Percentiles rank a stretch among this genome's conserved stretches.
These are phyloP conservation scores for Zaprionus inermis DNA, from an alignment of 1,140 invertebrate genomes.

Conservation along the genomic window DNA sequence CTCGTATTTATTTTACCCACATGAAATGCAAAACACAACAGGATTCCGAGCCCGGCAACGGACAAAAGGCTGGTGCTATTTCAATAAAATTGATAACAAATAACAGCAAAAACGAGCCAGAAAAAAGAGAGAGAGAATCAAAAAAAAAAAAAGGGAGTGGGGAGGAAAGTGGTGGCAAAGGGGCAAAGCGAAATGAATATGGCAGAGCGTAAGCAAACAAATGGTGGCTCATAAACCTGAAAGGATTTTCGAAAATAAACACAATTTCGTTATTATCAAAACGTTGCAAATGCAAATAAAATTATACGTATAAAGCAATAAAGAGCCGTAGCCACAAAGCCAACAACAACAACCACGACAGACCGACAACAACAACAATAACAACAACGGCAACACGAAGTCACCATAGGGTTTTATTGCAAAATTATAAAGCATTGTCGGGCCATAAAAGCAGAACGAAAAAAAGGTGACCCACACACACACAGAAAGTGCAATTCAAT, in stretches of 20 bases:
- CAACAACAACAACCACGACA: slow-evolving; percentile 14
- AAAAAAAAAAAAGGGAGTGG: not conserved
- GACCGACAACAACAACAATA: slow-evolving; percentile 8
- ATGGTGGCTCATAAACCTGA: slow-evolving; percentile 47
- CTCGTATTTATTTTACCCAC: slow-evolving; percentile 1
- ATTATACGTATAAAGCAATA: slow-evolving; percentile 53
- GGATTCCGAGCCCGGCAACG: not conserved
- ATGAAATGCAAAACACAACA: slow-evolving; percentile 8
- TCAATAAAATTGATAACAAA: slow-evolving; percentile 48
- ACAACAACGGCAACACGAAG: not conserved
- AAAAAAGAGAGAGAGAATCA: not conserved
- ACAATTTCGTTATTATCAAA: slow-evolving; percentile 52
- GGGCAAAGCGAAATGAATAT: slow-evolving; percentile 10
- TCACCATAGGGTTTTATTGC: slow-evolving; percentile 37
- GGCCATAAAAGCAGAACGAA: slow-evolving; percentile 35
- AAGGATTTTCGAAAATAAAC: slow-evolving; percentile 46
- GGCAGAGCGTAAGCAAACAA: slow-evolving; percentile 38
- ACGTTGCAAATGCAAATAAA: slow-evolving; percentile 52
- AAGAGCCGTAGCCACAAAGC: slow-evolving; percentile 39
- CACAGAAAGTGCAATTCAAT: slow-evolving; percentile 30
- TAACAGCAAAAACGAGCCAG: slow-evolving; percentile 18
- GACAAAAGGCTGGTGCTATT: slow-evolving; percentile 32
- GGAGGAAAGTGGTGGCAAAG: not conserved
- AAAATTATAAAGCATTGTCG: slow-evolving; percentile 42
- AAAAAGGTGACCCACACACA: not conserved